A percentile compares a stretch with the other conserved stretches of the same genome.
Evolutionary conservation across 2,113 vertebrate genomes (phyloP).

Genomic region (Opisthocomus hoazin): DNA sequence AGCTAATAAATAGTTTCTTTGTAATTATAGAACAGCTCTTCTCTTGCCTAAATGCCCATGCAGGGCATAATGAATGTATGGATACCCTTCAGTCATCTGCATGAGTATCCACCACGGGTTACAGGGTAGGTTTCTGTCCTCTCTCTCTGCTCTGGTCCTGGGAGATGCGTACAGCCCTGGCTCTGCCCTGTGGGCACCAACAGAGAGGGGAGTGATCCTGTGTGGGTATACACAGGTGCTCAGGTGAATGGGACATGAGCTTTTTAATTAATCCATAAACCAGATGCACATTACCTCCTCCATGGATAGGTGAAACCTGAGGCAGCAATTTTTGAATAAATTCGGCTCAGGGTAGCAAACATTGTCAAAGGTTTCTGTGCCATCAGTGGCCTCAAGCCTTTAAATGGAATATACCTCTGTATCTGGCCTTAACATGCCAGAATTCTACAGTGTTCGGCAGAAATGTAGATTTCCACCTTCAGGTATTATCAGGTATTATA

Average conservation of each 20-base stretch:
- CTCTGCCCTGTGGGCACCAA: not conserved
- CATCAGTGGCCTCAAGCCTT: not conserved
- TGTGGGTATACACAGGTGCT: not conserved
- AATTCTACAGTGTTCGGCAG: not conserved
- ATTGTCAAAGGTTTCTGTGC: not conserved
- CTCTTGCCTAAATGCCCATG: not conserved
- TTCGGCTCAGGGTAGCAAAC: not conserved
- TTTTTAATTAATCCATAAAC: not conserved
- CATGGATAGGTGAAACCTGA: not conserved
- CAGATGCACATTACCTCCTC: not conserved
- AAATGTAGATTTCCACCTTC: not conserved
- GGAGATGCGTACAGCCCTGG: not conserved
- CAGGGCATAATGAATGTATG: not conserved
- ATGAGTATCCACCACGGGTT: not conserved
- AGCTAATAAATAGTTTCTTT: conserved; percentile 22
- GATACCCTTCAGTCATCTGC: not conserved
- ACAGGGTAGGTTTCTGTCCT: not conserved
- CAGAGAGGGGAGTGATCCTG: not conserved
- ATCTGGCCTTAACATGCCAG: rapidly evolving
- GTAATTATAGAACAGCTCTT: not conserved
- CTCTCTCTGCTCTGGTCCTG: not conserved
- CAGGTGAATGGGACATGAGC: not conserved
- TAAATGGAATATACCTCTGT: not conserved
- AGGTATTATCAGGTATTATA: not conserved
- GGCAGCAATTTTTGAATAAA: not conserved